A percentile compares a stretch with the other conserved stretches of the same genome.
phyloP scores from a whole-genome alignment of 1,140 invertebrate genomes.

The Ips nitidus region DNA sequence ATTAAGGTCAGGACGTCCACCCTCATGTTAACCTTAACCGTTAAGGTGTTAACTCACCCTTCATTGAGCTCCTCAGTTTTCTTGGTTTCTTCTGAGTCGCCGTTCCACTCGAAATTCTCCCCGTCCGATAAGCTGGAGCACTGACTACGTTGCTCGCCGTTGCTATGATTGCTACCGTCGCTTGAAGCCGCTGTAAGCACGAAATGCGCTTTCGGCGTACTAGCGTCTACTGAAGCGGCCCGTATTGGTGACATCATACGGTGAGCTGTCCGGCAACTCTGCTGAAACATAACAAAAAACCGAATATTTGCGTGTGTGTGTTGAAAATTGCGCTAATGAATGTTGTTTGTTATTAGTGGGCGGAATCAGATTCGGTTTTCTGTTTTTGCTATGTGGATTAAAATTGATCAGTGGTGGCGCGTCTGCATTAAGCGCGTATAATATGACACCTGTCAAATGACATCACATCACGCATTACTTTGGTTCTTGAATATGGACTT shows the following conservation, averaged over 20 bases:
- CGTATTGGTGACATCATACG: conserved; percentile 31
- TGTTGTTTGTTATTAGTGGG: conserved; percentile 15
- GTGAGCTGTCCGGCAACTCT: conserved; percentile 14
- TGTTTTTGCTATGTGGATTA: background rate
- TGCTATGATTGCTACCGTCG: conserved; percentile 18
- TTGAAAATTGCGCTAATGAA: conserved; percentile 22
- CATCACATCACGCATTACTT: no score
- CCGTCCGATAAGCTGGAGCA: conserved; percentile 65
- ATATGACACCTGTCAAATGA: no score
- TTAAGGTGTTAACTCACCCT: conserved; percentile 4
- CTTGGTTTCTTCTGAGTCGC: conserved; percentile 43
- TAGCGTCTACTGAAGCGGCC: conserved; percentile 12
- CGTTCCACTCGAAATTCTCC: conserved; percentile 68
- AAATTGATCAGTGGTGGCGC: background rate
- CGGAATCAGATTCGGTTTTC: conserved; percentile 2
- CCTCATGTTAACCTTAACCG: no score
- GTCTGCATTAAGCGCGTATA: background rate
- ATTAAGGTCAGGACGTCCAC: no score
- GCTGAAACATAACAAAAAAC: conserved; percentile 4
- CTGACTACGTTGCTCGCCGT: conserved; percentile 49
- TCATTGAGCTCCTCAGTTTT: background rate
- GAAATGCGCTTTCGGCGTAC: conserved; percentile 6
- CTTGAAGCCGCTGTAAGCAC: conserved; percentile 13
- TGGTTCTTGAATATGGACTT: no score
- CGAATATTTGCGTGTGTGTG: background rate